These are phyloP conservation scores for Sminthurinus aureus DNA, from an alignment of 2,888 invertebrate genomes.

Conservation along the genomic window DNA sequence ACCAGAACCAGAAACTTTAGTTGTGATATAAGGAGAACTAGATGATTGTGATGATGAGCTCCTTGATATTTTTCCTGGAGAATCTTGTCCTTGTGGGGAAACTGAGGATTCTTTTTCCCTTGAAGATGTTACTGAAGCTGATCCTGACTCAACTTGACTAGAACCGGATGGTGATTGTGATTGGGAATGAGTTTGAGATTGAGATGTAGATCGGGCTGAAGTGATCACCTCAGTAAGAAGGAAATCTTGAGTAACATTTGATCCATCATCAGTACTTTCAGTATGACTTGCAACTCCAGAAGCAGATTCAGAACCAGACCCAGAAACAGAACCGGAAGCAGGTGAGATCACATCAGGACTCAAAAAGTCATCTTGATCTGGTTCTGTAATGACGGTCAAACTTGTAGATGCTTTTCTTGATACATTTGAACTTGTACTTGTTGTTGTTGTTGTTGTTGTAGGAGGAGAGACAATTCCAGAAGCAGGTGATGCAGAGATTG, in stretches of 20 bases:
- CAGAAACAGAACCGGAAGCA: neutral
- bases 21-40: slow-evolving; percentile 17
- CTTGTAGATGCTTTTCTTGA: slow-evolving; percentile 1
- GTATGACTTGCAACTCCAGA: neutral
- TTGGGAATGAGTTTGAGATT: slow-evolving; percentile 47
- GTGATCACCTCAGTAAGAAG: neutral
- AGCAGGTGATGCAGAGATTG: slow-evolving; percentile 12
- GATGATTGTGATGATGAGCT: slow-evolving; percentile 1
- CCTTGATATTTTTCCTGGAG: slow-evolving; percentile 10
- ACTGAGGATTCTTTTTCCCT: neutral
- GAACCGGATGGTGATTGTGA: slow-evolving; percentile 14
- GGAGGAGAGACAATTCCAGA: slow-evolving; percentile 13
- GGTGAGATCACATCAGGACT: no score
- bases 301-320: neutral
- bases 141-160: neutral
- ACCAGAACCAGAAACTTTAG: slow-evolving; percentile 8
- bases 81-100: slow-evolving; percentile 25
- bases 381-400: slow-evolving; percentile 9
- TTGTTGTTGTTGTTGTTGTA: slow-evolving; percentile 16
- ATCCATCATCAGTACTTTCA: neutral
- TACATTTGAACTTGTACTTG: neutral
- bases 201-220: slow-evolving; percentile 47
- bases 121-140: slow-evolving; percentile 15
- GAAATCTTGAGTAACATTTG: slow-evolving; percentile 6
- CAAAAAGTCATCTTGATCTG: neutral